Base-by-base conservation (phyloP, 2,888 invertebrate genomes). In the Dicranocentrus wangi region DNA sequence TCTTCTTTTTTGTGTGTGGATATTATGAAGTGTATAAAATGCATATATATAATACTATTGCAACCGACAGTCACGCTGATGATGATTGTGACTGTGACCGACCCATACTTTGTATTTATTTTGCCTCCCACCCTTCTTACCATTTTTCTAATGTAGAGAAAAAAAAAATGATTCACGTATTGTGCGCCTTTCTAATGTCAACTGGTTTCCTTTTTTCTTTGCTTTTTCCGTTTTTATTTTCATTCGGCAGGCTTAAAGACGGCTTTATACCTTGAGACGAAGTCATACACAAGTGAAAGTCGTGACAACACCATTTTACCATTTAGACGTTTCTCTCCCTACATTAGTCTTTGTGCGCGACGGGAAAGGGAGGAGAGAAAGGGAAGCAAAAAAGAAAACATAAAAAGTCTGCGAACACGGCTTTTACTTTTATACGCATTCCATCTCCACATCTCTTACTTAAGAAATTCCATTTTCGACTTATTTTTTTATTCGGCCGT, bases 271-370 rank as follows among this genome's bases (percentile, higher is more conserved):
- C 63, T 47, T 43, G 43, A 63, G 63, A 63, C 17, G 3, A 7
- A 55, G 5, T 55, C 55, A 55, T 55, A 55, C 19, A 55, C 53
- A n/a, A 53, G 69, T 65, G 58, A 51, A 70, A 78, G 69, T 69
- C 60, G 69, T 78, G 77, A 78, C 70, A 78, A 78, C 77, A 78
- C 69, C 61, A 78, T 78, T 70, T 78, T 78, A 69, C 77, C 77
- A 78, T 78, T 78, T 78, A 27, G 70, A 63, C 43, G 19, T 68
- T 65, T 73, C 66, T 58, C 58, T 69, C 25, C 66, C 17, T 51
- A n/a, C n/a, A n/a, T n/a, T n/a, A n/a, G n/a, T n/a, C n/a, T n/a
- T n/a, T 19, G 55, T 7, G 55, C 23, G 21, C 19, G 47, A 47
- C 39, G 7, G 61, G 47, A 72, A 28, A 19, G 63, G 58, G 60